phyloP scores from a whole-genome alignment of 2,113 vertebrate genomes.

The Pollachius pollachius region DNA sequence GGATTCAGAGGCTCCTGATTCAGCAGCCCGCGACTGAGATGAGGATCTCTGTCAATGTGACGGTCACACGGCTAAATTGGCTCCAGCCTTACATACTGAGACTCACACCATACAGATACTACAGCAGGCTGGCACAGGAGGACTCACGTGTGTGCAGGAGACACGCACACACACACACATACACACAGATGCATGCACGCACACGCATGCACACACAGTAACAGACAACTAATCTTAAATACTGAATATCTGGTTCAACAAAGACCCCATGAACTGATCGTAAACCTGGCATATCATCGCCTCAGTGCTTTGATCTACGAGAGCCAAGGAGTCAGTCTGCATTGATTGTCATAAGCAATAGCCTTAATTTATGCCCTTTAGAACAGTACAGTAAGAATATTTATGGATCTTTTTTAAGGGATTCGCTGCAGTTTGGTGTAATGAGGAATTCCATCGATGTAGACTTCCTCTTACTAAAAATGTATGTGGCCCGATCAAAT shows the following conservation, averaged over 20 bases:
- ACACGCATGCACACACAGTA: constrained; percentile 14
- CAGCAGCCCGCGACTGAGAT: constrained; percentile 29
- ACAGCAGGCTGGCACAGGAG: constrained; percentile 25
- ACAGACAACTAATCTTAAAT: constrained; percentile 6
- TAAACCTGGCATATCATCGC: constrained; percentile 27
- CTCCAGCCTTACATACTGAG: constrained; percentile 17
- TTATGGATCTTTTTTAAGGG: constrained; percentile 44
- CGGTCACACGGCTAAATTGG: constrained; percentile 28
- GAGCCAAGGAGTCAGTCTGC: constrained; percentile 54
- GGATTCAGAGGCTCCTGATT: too few species aligned
- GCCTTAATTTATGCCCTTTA: constrained; percentile 37
- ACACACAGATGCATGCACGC: constrained; percentile 7
- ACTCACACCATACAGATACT: constrained; percentile 32
- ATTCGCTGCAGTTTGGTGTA: constrained; percentile 37
- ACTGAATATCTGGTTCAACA: not conserved
- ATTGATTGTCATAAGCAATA: constrained; percentile 39
- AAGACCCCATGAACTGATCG: not conserved
- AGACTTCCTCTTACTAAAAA: constrained; percentile 39
- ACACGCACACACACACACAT: constrained; percentile 6
- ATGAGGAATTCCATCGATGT: constrained; percentile 55
- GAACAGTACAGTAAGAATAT: constrained; percentile 46
- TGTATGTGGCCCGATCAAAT: constrained; percentile 20
- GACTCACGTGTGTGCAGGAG: constrained; percentile 15
- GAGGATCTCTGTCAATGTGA: constrained; percentile 9
- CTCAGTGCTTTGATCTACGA: constrained; percentile 60